Evolutionary conservation across 2,113 vertebrate species (phyloP), one percentile per base, ranked within the genome.

Genomic region (Etia nguti): DNA sequence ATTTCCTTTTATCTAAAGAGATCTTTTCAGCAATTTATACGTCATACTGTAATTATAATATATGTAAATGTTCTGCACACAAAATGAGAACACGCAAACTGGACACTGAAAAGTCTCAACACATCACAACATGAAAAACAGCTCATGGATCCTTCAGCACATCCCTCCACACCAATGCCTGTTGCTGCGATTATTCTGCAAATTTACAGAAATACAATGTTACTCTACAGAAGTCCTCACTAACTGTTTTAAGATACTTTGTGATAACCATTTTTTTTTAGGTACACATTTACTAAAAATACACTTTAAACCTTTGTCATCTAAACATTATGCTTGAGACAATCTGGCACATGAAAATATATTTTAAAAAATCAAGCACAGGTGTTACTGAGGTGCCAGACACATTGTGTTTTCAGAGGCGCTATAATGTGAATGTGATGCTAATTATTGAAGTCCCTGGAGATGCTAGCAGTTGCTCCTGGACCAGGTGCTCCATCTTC

Each of bases 381-480:
- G 57, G 34, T 89, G 52, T 73, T 77, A 52, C 50, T 70, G 18
- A 85, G 81, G 34, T 84, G 65, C 29, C 85, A 90, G 81, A 84
- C 82, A 77, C 18, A 34, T 31, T 62, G n/a, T 59, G 26, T 83
- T 86, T 88, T 56, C 46, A 43, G 48, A 79, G 60, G 80, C 81
- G 68, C 29, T 59, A 5, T 75, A 29, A 82, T 87, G 62, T 75
- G 86, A 90, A 80, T 90, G 46, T 80, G 62, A 85, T 10, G 73
- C 57, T 92, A 94, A 94, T 94, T 91, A 90, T n/a, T n/a, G n/a
- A 43, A 86, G 81, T 92, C 92, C 88, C 91, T 52, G 24, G 91
- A 93, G 91, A 88, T 89, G 79, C 77, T 55, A 15, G 7, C 26
- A n/a, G 82, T 79, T 57, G 81, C 57, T 90, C 50, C 84, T 79